Base-by-base conservation (phyloP, 2,797 vertebrate genomes). In the Sciaenops ocellatus region DNA sequence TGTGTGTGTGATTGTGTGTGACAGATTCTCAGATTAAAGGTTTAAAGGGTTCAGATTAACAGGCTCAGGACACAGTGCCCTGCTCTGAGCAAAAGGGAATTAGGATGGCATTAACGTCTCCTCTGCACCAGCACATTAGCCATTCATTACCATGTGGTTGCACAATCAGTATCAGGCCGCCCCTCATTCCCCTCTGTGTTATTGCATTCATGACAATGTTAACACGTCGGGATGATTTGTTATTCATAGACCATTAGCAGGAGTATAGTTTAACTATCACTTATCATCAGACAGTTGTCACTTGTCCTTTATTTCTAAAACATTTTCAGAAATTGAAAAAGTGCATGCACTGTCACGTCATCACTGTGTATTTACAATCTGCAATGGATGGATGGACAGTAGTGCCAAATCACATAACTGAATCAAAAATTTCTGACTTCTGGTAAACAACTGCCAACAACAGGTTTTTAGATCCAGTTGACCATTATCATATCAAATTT, bases 11-110 rank as follows among this genome's bases (percentile, higher is more conserved):
- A 50, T 50, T 34, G 78, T 73, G 75, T 47, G 69, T 28, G 70
- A 74, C 84, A 88, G 85, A 79, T 84, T 64, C 60, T 72, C 80
- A 89, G 91, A 91, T 93, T 90, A 93, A 84, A 80, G 91, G 88
- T 90, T 91, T 89, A 90, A 84, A 84, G 83, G 79, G 83, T 75
- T 84, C 79, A 88, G 92, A 92, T 91, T 90, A 92, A 91, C 83
- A 84, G 83, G 85, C 86, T 90, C 84, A 87, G 81, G 87, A 88
- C 83, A 68, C 78, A 77, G 76, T 6, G 85, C 69, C 69, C 69
- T 11, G 55, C 79, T 77, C 80, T 38, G 82, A 85, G 84, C 77
- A 51, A 79, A 73, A 82, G 86, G 76, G 90, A 92, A 91, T 93
- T 89, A 90, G 83, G 73, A 83, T 80, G 83, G 89, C 82, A 87